These are phyloP conservation scores for Anoplopoma fimbria DNA, from an alignment of 2,113 vertebrate species.

Conservation along the genomic window DNA sequence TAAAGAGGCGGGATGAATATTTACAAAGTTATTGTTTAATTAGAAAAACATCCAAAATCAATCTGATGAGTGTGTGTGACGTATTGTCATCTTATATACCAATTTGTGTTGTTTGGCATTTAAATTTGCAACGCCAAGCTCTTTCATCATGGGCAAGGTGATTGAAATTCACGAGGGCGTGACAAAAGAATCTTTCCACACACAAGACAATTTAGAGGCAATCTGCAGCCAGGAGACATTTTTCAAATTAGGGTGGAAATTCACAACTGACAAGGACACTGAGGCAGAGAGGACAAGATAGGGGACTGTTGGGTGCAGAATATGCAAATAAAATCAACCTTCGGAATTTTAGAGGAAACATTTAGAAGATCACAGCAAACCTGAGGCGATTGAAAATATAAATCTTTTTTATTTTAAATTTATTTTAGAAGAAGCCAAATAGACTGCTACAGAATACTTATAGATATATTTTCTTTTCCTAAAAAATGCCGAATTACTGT, in stretches of 20 bases:
- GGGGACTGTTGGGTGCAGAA: too few species aligned
- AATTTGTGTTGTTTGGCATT: conserved; percentile 60
- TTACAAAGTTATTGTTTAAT: conserved; percentile 36
- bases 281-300: conserved; percentile 72
- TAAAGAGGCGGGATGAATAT: conserved; percentile 28
- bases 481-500: conserved; percentile 22
- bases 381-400: not conserved
- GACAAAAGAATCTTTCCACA: conserved; percentile 68
- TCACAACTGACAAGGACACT: conserved; percentile 74
- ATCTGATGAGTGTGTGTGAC: conserved; percentile 6
- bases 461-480: conserved; percentile 4
- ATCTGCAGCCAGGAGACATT: conserved; percentile 72
- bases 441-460: not conserved
- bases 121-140: conserved; percentile 55
- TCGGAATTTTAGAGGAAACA: conserved; percentile 45
- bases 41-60: conserved; percentile 44
- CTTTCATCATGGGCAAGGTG: conserved; percentile 59
- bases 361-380: conserved; percentile 45
- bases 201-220: conserved; percentile 60
- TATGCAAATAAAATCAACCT: conserved; percentile 69
- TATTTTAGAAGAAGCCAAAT: too few species aligned
- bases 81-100: conserved; percentile 47
- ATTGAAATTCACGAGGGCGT: conserved; percentile 70
- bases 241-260: conserved; percentile 72
- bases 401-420: too few species aligned